Evolutionary conservation across 2,797 vertebrate species (phyloP).

Genomic region (Carapus acus): DNA sequence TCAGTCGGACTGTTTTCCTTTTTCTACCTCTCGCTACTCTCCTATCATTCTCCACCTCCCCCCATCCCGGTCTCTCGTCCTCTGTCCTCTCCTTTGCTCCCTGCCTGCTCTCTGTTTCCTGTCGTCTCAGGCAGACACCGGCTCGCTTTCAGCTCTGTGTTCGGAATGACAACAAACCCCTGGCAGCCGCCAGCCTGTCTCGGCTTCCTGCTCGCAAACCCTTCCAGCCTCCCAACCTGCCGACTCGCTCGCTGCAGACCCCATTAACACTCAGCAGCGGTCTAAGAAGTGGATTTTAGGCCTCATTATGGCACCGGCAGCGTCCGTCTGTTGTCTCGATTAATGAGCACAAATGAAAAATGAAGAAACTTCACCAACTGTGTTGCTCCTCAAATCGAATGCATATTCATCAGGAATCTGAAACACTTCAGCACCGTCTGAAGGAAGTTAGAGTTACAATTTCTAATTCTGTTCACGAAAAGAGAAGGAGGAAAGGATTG

Average conservation of each 20-base stretch:
- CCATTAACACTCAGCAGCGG: constrained; percentile 40
- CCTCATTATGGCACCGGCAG: constrained; percentile 9
- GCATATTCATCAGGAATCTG: not conserved
- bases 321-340: constrained; percentile 1
- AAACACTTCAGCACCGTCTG: too few species aligned
- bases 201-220: constrained; percentile 56
- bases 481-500: too few species aligned
- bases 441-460: too few species aligned
- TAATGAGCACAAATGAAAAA: not conserved
- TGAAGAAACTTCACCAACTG: not conserved
- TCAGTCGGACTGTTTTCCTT: constrained; percentile 36
- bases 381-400: not conserved
- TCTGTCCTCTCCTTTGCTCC: constrained; percentile 49
- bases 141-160: constrained; percentile 67
- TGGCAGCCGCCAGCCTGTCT: constrained; percentile 58
- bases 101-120: constrained; percentile 58
- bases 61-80: constrained; percentile 44
- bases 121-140: constrained; percentile 56
- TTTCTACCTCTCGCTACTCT: constrained; percentile 38
- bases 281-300: constrained; percentile 28
- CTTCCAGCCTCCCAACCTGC: constrained; percentile 50
- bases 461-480: too few species aligned
- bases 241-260: constrained; percentile 50
- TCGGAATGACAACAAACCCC: constrained; percentile 71
- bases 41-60: constrained; percentile 41